Percentiles rank a stretch among this genome's conserved stretches.
Conservation (phyloP, 2,797 vertebrate species). For the Platalea minor region DNA sequence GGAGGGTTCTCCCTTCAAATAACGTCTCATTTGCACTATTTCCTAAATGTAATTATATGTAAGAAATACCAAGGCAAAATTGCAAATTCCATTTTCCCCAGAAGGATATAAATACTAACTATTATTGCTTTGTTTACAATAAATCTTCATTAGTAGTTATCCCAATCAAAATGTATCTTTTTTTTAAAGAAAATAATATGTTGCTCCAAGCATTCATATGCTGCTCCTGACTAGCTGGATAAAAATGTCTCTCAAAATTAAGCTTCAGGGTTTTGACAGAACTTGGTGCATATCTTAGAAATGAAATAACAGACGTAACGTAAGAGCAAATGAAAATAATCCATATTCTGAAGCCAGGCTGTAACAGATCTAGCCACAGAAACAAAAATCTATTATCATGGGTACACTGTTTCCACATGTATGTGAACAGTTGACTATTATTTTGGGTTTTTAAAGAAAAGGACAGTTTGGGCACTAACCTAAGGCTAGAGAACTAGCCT, state of each 20-base stretch:
- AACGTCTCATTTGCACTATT: neutral
- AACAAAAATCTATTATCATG: neutral
- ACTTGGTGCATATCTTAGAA: neutral
- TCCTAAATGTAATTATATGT: neutral
- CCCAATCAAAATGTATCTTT: neutral
- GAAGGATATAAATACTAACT: neutral
- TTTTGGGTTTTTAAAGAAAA: neutral
- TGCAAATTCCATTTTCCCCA: neutral
- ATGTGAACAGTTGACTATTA: neutral
- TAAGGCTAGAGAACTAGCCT: neutral
- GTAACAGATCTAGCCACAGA: neutral
- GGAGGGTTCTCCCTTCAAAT: neutral
- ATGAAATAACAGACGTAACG: neutral
- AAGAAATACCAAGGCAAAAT: neutral
- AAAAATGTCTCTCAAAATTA: neutral
- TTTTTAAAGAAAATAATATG: accelerated
- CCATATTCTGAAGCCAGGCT: neutral
- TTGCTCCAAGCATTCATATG: neutral
- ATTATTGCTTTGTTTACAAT: neutral
- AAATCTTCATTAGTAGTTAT: neutral
- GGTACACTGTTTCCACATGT: neutral
- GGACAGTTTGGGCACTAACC: neutral
- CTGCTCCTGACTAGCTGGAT: neutral
- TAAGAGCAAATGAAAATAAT: neutral
- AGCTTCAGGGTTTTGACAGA: neutral